phyloP scores from a whole-genome alignment of 2,797 vertebrate genomes.

The Pseudochaenichthys georgianus region DNA sequence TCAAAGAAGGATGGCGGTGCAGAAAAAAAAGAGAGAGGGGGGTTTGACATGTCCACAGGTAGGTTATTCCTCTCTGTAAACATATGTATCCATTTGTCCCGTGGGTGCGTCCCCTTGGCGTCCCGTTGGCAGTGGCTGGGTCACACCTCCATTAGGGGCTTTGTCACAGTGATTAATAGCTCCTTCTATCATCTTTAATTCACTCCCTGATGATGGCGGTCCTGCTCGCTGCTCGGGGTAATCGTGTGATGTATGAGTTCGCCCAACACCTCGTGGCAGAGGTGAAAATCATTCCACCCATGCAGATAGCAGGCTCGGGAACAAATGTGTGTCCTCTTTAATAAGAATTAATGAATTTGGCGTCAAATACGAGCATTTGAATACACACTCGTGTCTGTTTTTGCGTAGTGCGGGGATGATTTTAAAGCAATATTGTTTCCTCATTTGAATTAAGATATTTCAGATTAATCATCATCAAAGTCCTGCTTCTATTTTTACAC shows the following conservation, averaged over 20 bases:
- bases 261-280: constrained; percentile 98
- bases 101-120: constrained; percentile 89
- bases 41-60: constrained; percentile 90
- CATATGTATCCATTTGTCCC: constrained; percentile 99
- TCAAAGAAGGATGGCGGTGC: constrained; percentile 7
- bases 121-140: constrained; percentile 93
- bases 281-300: constrained; percentile 99
- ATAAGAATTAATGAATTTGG: constrained; percentile 97
- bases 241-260: constrained; percentile 99
- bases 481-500: neutral
- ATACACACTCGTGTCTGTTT: constrained; percentile 23
- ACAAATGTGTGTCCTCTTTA: constrained; percentile 95
- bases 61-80: constrained; percentile 98
- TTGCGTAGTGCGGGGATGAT: too few relatives aligned
- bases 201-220: constrained; percentile 99
- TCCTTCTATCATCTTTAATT: constrained; percentile 99
- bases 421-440: constrained; percentile 34
- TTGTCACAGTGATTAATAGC: constrained; percentile 99
- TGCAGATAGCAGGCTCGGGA: constrained; percentile 95
- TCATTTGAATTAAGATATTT: constrained; percentile 40
- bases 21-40: constrained; percentile 39
- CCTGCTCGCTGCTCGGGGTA: constrained; percentile 96
- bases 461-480: constrained; percentile 39
- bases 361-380: constrained; percentile 84
- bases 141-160: constrained; percentile 99